Evolutionary conservation across 2,797 vertebrate genomes (phyloP), one percentile per base, ranked within the genome.

Genomic region (Centroberyx gerrardi): DNA sequence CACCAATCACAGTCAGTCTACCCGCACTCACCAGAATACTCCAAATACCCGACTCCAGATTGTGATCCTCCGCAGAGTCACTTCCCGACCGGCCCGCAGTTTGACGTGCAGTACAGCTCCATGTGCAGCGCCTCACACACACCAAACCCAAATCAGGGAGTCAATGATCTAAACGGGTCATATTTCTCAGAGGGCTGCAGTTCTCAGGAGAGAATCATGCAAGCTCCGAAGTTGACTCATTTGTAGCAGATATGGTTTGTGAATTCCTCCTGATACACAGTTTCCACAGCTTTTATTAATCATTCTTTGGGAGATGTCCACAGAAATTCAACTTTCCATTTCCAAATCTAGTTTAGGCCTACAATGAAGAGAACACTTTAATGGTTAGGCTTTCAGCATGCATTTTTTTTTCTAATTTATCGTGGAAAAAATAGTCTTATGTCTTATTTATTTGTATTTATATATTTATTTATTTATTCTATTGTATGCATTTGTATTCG

Each of bases 201-300:
- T 84, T 89, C 96, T 93, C 97, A 97, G 94, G 96, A 97, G 92
- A 96, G 97, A 94, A 97, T 97, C 93, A 92, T 97, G 94, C 96
- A 96, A 87, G 97, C 96, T 69, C 97, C 97, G 72, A 98, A 97
- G 92, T 90, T 98, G 89, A 98, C 97, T 84, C 97, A 98, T 93
- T 95, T 98, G 96, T 98, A 97, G 95, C 80, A 62, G 49, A 54
- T 77, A 46, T 70, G 28, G 8, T 18, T 28, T 52, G 13, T 5
- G n/a, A 60, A 49, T 33, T 38, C 22, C 0, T 38, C 48, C 40
- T n/a, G 28, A 68, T 31, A 36, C 15, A 28, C 8, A 42, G 31
- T 59, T 59, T 38, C 33, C 33, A 59, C 38, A 17, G 7, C 14
- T 31, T 33, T 9, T 31, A 3, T 6, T 56, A 12, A 44, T 44